Conservation (phyloP, 2,113 vertebrate species). For the Lagopus muta region DNA sequence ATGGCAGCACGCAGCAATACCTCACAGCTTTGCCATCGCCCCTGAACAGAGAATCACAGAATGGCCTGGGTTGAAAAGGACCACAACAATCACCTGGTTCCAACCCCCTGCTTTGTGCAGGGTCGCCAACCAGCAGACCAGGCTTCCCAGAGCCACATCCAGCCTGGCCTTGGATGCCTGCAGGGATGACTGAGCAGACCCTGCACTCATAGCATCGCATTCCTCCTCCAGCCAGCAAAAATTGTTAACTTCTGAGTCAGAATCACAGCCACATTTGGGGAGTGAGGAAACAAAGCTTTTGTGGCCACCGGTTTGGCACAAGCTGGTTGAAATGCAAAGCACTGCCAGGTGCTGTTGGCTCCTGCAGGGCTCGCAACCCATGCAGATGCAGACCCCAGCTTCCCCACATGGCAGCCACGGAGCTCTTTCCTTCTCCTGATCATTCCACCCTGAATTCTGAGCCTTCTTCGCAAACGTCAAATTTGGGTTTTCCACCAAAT, state of each 20-base stretch:
- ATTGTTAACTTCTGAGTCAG: constrained; percentile 20
- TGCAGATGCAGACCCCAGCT: rapidly evolving
- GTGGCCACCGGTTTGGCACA: neutral
- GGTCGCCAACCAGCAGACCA: too few relatives aligned
- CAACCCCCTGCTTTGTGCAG: too few relatives aligned
- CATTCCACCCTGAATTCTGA: neutral
- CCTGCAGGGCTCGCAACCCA: neutral
- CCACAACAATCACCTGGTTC: too few relatives aligned
- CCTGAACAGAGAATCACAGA: too few relatives aligned
- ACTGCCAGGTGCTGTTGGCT: neutral
- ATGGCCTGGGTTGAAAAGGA: too few relatives aligned
- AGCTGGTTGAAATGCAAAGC: constrained; percentile 6
- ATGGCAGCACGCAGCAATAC: neutral
- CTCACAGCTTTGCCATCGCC: neutral
- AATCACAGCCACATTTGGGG: neutral
- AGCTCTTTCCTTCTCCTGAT: neutral
- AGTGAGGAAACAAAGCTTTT: constrained; percentile 2
- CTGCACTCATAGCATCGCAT: neutral
- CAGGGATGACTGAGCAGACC: neutral
- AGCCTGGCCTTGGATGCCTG: too few relatives aligned
- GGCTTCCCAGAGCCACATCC: too few relatives aligned
- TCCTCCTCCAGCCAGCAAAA: neutral
- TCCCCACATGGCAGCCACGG: neutral
- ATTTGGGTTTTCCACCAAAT: neutral
- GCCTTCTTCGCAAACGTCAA: neutral